Evolutionary conservation across 2,113 vertebrate genomes (phyloP).

Genomic region (Dascyllus trimaculatus): DNA sequence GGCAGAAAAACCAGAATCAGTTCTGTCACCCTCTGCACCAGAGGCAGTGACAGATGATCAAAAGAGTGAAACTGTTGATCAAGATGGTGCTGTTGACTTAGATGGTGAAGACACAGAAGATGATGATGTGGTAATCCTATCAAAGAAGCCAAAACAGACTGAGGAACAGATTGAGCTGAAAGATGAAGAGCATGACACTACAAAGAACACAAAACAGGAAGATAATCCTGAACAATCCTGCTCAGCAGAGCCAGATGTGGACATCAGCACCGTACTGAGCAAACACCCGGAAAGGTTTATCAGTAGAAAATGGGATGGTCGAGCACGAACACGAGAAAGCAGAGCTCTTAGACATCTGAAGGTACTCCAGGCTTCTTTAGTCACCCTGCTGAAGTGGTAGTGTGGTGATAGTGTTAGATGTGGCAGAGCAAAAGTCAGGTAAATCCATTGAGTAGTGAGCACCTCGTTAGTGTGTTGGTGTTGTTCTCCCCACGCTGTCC

Average conservation of each 20-base stretch:
- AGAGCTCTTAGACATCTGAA: conserved; percentile 58
- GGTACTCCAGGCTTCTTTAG: conserved; percentile 68
- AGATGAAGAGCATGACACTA: conserved; percentile 8
- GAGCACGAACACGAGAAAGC: conserved; percentile 18
- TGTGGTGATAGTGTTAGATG: conserved; percentile 29
- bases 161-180: conserved; percentile 19
- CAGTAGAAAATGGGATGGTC: not conserved
- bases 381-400: conserved; percentile 18
- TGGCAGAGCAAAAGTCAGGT: not conserved
- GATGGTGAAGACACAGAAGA: not conserved
- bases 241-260: conserved; percentile 40
- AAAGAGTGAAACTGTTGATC: not conserved
- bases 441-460: conserved; percentile 6
- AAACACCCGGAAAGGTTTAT: not conserved
- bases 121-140: not conserved
- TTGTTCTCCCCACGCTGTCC: not conserved
- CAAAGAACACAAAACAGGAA: not conserved
- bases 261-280: not conserved
- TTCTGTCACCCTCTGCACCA: not conserved
- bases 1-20: not conserved
- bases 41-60: not conserved
- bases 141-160: not conserved
- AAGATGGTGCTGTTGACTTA: not conserved
- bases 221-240: conserved; percentile 13
- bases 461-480: conserved; percentile 22